Evolutionary conservation across 1,140 invertebrate genomes (phyloP).

Genomic region (Prorops nasuta): DNA sequence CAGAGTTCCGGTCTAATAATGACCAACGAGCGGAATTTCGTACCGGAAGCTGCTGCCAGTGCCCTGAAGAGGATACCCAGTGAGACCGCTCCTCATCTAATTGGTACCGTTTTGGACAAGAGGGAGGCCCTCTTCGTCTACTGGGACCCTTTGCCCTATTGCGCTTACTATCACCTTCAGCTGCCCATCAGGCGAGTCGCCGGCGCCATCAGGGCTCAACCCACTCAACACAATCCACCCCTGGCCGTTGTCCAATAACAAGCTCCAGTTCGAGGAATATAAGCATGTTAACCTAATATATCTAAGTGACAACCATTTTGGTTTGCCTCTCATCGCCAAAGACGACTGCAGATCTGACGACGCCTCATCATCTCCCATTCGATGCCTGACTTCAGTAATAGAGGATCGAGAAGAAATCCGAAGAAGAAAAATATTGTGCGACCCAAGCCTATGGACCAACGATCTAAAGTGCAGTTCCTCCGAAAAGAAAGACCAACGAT

Average conservation of each 20-base stretch:
- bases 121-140: conserved; percentile 74
- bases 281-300: too few relatives aligned
- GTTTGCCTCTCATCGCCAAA: too few relatives aligned
- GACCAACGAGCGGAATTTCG: conserved; percentile 50
- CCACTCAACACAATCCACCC: conserved; percentile 49
- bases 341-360: too few relatives aligned
- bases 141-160: conserved; percentile 81
- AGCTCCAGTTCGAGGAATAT: too few relatives aligned
- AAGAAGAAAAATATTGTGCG: too few relatives aligned
- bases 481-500: too few relatives aligned
- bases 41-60: conserved; percentile 56
- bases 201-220: conserved; percentile 52
- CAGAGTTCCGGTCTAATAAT: conserved; percentile 57
- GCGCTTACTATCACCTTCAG: conserved; percentile 78
- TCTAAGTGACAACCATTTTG: too few relatives aligned
- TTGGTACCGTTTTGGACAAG: conserved; percentile 64
- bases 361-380: too few relatives aligned
- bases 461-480: too few relatives aligned
- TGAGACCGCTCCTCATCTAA: conserved; percentile 59
- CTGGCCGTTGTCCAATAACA: conserved; percentile 43
- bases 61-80: conserved; percentile 51
- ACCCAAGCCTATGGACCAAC: too few relatives aligned
- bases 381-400: too few relatives aligned
- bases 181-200: conserved; percentile 65
- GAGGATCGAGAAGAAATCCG: too few relatives aligned